Percentiles rank a stretch among this genome's conserved stretches.
These are phyloP conservation scores for Siphamia tubifer DNA, from an alignment of 2,113 vertebrate genomes.

Conservation along the genomic window DNA sequence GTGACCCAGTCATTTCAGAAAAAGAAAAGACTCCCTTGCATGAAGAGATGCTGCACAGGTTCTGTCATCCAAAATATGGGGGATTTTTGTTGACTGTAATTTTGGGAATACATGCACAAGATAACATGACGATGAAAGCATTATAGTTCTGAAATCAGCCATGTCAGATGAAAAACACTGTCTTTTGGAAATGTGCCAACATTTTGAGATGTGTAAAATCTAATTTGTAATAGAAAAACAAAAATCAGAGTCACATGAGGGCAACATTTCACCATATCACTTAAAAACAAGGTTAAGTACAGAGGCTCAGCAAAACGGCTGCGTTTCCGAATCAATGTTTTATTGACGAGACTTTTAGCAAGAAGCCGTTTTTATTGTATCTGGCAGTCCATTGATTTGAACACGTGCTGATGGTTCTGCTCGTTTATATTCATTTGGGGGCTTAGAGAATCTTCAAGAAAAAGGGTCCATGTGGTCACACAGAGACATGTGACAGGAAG, in stretches of 20 bases:
- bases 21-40: slow-evolving; percentile 8
- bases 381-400: slow-evolving; percentile 49
- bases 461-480: neutral
- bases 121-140: neutral
- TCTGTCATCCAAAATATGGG: slow-evolving; percentile 43
- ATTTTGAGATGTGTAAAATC: too few relatives aligned
- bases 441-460: slow-evolving; percentile 22
- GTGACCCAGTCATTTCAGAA: slow-evolving; percentile 48
- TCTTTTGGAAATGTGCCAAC: too few relatives aligned
- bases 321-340: slow-evolving; percentile 50
- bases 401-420: slow-evolving; percentile 39
- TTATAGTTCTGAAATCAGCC: too few relatives aligned
- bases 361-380: slow-evolving; percentile 57
- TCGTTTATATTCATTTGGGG: slow-evolving; percentile 56
- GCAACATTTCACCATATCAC: neutral
- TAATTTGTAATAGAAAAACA: too few relatives aligned
- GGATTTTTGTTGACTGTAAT: slow-evolving; percentile 40
- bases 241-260: neutral
- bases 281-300: neutral
- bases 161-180: too few relatives aligned
- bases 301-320: slow-evolving; percentile 9
- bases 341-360: slow-evolving; percentile 39
- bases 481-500: neutral
- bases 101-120: neutral
- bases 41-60: slow-evolving; percentile 13